Evolutionary conservation across 2,888 invertebrate species (phyloP).

Genomic region (Heliconius sara): DNA sequence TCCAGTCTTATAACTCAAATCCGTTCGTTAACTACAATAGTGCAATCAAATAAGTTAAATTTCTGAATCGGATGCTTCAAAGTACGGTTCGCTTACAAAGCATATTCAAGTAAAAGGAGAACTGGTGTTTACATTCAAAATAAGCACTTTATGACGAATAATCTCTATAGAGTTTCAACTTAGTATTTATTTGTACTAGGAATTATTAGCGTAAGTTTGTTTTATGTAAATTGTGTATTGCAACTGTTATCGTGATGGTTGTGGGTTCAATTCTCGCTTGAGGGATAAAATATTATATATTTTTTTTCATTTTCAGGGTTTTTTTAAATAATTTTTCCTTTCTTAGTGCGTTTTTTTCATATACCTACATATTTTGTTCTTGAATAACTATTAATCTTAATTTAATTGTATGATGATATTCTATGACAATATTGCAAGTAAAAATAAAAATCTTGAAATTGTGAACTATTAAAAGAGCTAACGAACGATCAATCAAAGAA

Average conservation of each 20-base stretch:
- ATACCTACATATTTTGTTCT: too few relatives aligned
- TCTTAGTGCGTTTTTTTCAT: too few relatives aligned
- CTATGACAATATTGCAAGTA: too few relatives aligned
- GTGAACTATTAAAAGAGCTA: background rate
- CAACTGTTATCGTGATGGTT: background rate
- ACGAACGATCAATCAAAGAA: slow-evolving; percentile 9
- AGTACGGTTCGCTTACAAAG: background rate
- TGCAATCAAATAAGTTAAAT: slow-evolving; percentile 19
- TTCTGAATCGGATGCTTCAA: background rate
- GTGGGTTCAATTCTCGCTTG: background rate
- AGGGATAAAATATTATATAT: too few relatives aligned
- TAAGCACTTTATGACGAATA: slow-evolving; percentile 1
- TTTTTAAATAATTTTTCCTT: too few relatives aligned
- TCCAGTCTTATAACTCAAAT: background rate
- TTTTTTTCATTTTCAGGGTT: too few relatives aligned
- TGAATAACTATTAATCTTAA: too few relatives aligned
- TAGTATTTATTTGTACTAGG: background rate
- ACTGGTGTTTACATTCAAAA: slow-evolving; percentile 12
- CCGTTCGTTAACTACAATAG: slow-evolving; percentile 12
- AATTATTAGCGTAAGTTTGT: background rate
- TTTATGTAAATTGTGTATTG: background rate
- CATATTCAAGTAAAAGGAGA: background rate
- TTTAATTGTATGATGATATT: too few relatives aligned
- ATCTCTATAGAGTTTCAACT: background rate
- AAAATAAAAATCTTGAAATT: background rate